Base-by-base conservation (phyloP, 1,140 invertebrate species). In the Penaeus chinensis region DNA sequence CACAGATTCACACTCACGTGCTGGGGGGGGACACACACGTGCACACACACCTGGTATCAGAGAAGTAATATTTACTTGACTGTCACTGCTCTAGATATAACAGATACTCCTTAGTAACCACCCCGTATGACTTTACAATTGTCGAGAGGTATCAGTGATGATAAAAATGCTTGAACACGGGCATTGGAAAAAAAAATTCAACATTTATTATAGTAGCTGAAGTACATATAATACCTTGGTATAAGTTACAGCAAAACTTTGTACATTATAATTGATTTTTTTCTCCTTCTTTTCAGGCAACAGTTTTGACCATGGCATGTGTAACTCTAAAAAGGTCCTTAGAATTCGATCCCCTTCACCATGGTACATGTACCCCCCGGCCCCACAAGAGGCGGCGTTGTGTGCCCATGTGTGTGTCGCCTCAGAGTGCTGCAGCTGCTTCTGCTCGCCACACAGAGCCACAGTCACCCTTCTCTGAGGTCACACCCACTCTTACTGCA, bases 321-420 rank as follows among this genome's bases (percentile, higher is more conserved):
- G 85, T 87, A 63, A 87, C 85, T 16, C 71, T 87, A 18, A 87
- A 87, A 37, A 79, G 85, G 24, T 87, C 85, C n/a, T 66, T 87
- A 61, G 85, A 87, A 61, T 87, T 87, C 77, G 85, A 87, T 54
- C 85, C 85, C 8, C 85, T 87, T 61, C 85, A 87, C 61, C 85
- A 87, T 54, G 85, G 85, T 24, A 87, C 63, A 65, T 87, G 85
- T 60, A 87, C 85, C 13, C 85, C 85, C 11, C 79, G 85, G n/a
- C 85, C 85, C 10, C 85, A 87, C 71, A 87, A 87, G 80, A 54
- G 85, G 69, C 79, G 85, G 80, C 85, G 85, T 27, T 87, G 85
- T 60, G 66, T 87, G 54, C 85, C 85, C 37, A 87, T 87, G 85
- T 87, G 85, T 87, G 85, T 87, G 20, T 87, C 85, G 3, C 85